Conservation (phyloP, 64 coral and sea anemone species). For the Montipora efflorescens region DNA sequence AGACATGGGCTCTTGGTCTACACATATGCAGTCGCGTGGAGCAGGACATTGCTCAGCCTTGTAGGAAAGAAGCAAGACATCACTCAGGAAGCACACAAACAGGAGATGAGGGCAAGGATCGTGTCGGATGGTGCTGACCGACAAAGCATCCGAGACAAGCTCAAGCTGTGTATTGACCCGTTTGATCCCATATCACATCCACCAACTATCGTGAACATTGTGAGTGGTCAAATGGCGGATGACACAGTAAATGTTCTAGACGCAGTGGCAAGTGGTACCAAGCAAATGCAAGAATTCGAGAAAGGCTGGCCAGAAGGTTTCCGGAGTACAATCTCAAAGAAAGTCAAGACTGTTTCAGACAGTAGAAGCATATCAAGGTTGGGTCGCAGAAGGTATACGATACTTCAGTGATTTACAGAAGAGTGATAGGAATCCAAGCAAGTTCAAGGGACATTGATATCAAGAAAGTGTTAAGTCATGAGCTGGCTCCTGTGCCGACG, state of each 20-base stretch:
- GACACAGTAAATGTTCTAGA: conserved; percentile 21
- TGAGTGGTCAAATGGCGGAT: conserved; percentile 22
- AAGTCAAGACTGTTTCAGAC: too few relatives aligned
- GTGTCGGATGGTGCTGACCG: conserved; percentile 26
- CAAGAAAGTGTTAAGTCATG: too few relatives aligned
- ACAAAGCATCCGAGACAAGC: conserved; percentile 14
- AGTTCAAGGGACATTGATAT: too few relatives aligned
- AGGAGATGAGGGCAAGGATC: conserved; percentile 5
- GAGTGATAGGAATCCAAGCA: too few relatives aligned
- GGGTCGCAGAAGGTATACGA: too few relatives aligned
- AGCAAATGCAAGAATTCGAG: neutral
- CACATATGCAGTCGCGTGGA: conserved; percentile 45
- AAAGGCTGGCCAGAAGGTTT: neutral
- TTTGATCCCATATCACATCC: neutral
- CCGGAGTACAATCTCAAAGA: too few relatives aligned
- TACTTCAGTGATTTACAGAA: too few relatives aligned
- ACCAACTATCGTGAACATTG: conserved; percentile 23
- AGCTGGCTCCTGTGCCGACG: too few relatives aligned
- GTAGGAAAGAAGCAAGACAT: neutral
- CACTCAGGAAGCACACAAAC: conserved; percentile 25
- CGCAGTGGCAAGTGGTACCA: neutral
- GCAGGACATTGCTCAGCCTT: conserved; percentile 16
- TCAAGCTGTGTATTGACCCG: conserved; percentile 16
- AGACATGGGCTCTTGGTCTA: conserved; percentile 33
- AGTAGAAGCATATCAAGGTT: too few relatives aligned